Conservation (phyloP, 2,797 vertebrate genomes). For the Mormyrops boulengeri region DNA sequence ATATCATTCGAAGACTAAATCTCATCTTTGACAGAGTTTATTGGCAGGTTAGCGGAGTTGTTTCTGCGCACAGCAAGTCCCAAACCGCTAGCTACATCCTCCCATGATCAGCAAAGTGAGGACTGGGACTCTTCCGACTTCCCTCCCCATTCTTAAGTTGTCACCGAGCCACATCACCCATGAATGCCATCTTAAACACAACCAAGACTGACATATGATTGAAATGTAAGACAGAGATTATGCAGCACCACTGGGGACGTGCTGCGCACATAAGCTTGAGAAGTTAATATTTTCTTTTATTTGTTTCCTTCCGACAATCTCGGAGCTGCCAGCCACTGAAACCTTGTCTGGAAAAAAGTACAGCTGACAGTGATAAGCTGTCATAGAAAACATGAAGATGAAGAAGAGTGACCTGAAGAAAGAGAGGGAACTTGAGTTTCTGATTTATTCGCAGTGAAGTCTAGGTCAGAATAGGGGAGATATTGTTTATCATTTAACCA, state of each 20-base stretch:
- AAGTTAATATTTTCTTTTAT: not conserved
- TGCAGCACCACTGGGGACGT: not conserved
- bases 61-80: not conserved
- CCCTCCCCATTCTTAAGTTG: not conserved
- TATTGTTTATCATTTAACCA: not conserved
- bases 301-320: not conserved
- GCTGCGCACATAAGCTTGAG: not conserved
- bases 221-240: constrained; percentile 6
- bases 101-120: not conserved
- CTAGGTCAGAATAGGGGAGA: not conserved
- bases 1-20: not conserved
- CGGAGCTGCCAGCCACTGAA: not conserved
- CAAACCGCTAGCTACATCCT: not conserved
- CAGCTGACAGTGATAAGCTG: not conserved
- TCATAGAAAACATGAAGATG: not conserved
- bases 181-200: not conserved
- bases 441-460: not conserved
- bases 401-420: not conserved
- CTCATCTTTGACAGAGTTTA: not conserved
- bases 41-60: not conserved
- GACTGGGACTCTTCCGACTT: not conserved
- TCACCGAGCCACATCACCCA: not conserved
- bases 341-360: not conserved
- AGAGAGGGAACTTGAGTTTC: not conserved
- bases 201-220: constrained; percentile 10